These are phyloP conservation scores for Galbula dea DNA, from an alignment of 2,113 vertebrate genomes.

Conservation along the genomic window DNA sequence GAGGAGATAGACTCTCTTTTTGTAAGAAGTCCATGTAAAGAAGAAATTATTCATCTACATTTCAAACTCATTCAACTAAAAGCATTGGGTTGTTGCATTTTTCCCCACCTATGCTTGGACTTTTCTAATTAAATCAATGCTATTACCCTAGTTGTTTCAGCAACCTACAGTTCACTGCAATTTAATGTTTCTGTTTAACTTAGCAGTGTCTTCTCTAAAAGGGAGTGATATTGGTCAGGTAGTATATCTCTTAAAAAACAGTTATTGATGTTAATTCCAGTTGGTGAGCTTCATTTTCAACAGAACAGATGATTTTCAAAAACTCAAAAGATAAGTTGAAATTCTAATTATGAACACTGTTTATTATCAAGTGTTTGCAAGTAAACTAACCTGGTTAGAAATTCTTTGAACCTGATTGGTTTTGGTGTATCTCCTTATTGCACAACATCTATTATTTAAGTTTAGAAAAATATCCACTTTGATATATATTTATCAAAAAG, in stretches of 20 bases:
- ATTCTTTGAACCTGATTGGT: neutral
- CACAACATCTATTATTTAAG: neutral
- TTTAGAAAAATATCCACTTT: neutral
- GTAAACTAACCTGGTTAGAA: neutral
- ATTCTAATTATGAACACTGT: neutral
- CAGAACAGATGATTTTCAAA: neutral
- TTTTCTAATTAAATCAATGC: neutral
- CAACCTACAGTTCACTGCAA: neutral
- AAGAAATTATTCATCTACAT: neutral
- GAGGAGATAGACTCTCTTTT: neutral
- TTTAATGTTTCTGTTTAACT: neutral
- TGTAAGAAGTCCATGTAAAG: neutral
- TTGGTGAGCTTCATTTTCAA: neutral
- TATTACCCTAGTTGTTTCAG: neutral
- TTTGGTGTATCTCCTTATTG: neutral
- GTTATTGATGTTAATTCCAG: neutral
- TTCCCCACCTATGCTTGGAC: neutral
- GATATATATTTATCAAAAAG: too few species aligned
- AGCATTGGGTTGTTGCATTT: neutral
- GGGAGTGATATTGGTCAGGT: neutral
- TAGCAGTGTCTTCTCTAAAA: neutral
- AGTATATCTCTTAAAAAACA: neutral
- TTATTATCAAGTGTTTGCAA: neutral
- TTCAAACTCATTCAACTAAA: neutral
- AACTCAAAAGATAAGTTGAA: neutral